Base-by-base conservation (phyloP, 2,888 invertebrate species). In the Ptychoptera contaminata region DNA sequence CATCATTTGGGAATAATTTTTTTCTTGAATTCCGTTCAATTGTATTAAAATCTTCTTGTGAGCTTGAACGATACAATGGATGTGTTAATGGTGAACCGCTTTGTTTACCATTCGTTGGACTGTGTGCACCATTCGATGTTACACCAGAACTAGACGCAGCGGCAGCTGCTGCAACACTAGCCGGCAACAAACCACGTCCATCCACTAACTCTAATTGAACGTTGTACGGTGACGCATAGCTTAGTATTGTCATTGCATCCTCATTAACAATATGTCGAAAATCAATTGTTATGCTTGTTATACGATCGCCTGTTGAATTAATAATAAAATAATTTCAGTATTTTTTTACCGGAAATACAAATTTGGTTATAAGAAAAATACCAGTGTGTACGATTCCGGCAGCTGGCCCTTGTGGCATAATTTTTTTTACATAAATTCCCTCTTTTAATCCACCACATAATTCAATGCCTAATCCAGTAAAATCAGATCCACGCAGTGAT, bases 361-460 rank as follows among this genome's bases (percentile, higher is more conserved):
- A 37, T 11, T 16, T 11, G n/a, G 11, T 16, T 30, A 16, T 8
- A 30, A 31, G 9, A 16, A 38, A 45, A 41, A 36, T 38, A 46
- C 48, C 48, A 16, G 43, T 46, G 35, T 43, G 38, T 15, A 49
- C 43, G 32, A 59, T 61, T 86, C 88, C 90, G 61, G 83, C 77
- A 0, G 92, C 91, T 0, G 91, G 91, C 1, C 91, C 91, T 50
- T 85, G 76, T 56, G 86, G 78, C 43, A 88, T 71, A 12, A 92
- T 79, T 51, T 90, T 86, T 60, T 86, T 88, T 37, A 92, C 78
- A 60, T 77, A 85, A 47, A 92, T 90, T 1, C 92, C 92, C 51
- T 91, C 88, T 46, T 84, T 71, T 73, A 90, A 86, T 53, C 87
- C 90, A n/a, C 92, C 92, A 47, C 79, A 80, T 50, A 90, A 83